Percentiles rank a stretch among this genome's conserved stretches.
These are phyloP conservation scores for Eristalinus aeneus DNA, from an alignment of 2,888 invertebrate genomes.

Conservation along the genomic window DNA sequence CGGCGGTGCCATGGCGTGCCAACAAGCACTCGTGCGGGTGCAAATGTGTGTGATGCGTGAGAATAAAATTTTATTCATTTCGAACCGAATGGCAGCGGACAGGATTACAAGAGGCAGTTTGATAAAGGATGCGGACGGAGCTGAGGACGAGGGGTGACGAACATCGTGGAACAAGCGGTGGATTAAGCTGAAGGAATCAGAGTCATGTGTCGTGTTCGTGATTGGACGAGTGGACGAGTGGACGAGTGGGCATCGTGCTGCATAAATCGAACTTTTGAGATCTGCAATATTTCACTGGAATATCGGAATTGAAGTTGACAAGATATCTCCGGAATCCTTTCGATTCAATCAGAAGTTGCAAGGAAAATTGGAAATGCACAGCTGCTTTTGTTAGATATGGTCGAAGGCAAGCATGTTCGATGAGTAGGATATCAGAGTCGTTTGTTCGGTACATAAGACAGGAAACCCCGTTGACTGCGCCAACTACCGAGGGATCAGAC, in stretches of 20 bases:
- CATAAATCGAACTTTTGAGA: too few species aligned
- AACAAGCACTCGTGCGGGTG: slow-evolving; percentile 19
- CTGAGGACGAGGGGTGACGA: background rate
- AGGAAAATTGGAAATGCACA: too few species aligned
- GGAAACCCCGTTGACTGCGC: too few species aligned
- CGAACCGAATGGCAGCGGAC: slow-evolving; percentile 10
- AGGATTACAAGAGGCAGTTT: background rate
- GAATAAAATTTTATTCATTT: slow-evolving; percentile 53
- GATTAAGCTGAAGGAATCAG: background rate
- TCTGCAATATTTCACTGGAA: too few species aligned
- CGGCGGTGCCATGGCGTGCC: slow-evolving; percentile 1
- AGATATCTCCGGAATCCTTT: too few species aligned
- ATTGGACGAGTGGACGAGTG: background rate
- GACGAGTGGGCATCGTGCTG: background rate
- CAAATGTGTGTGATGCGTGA: slow-evolving; percentile 29
- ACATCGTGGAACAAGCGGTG: background rate
- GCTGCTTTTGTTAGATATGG: too few species aligned
- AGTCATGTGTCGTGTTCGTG: background rate
- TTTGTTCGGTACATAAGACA: too few species aligned
- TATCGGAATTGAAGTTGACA: too few species aligned
- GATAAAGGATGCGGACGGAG: background rate
- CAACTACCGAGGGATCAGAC: too few species aligned
- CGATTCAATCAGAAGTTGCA: too few species aligned
- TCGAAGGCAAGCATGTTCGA: too few species aligned
- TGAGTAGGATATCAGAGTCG: too few species aligned